phyloP scores from a whole-genome alignment of 35 echinoderm and acorn worm genomes.

The Holothuria glaberrima region DNA sequence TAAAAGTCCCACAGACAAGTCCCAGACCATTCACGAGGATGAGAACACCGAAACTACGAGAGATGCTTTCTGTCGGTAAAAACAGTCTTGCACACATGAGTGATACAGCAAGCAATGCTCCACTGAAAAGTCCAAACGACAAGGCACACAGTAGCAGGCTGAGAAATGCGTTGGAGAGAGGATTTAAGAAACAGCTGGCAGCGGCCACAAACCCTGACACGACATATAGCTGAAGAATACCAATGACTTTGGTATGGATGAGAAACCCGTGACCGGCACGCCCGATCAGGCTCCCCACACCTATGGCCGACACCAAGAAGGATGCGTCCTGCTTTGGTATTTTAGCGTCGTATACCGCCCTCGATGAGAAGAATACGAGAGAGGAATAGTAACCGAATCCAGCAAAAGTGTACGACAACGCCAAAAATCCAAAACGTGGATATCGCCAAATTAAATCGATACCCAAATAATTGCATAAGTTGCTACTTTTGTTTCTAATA shows the following conservation, averaged over 20 bases:
- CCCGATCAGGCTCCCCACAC: constrained; percentile 56
- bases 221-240: constrained; percentile 27
- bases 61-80: constrained; percentile 19
- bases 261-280: constrained; percentile 48
- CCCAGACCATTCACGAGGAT: constrained; percentile 40
- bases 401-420: neutral
- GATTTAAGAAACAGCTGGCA: constrained; percentile 27
- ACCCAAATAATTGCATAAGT: constrained; percentile 7
- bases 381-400: constrained; percentile 54
- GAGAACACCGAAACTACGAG: constrained; percentile 49
- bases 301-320: constrained; percentile 62
- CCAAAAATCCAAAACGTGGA: neutral
- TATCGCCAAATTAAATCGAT: constrained; percentile 47
- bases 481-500: neutral
- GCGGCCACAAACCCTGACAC: constrained; percentile 20
- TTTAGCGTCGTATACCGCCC: constrained; percentile 39
- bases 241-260: constrained; percentile 25
- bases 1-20: constrained; percentile 56
- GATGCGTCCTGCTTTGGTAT: constrained; percentile 48
- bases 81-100: constrained; percentile 21
- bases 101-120: constrained; percentile 39
- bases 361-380: constrained; percentile 41
- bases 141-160: constrained; percentile 8
- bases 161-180: constrained; percentile 43
- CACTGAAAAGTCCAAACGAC: constrained; percentile 61